Conservation (phyloP, 2,888 invertebrate species). For the Hemithea aestivaria region DNA sequence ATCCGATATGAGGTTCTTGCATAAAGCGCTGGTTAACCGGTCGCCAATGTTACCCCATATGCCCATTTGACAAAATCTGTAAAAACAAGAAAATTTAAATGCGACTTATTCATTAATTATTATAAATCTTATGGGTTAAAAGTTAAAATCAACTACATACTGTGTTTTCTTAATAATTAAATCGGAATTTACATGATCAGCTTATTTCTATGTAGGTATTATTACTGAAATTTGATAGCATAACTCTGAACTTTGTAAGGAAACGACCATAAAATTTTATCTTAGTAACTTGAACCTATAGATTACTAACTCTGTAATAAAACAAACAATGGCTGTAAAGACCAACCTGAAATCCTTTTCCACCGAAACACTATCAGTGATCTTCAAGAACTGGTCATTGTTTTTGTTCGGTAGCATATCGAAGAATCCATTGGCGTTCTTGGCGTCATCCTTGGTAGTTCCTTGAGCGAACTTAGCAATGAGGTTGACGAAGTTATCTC, state of each 20-base stretch:
- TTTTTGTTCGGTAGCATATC: conserved; percentile 41
- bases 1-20: conserved; percentile 61
- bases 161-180: too few species aligned
- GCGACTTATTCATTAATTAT: too few species aligned
- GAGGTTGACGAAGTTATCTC: conserved; percentile 82
- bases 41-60: conserved; percentile 82
- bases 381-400: conserved; percentile 57
- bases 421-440: conserved; percentile 31
- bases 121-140: too few species aligned
- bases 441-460: conserved; percentile 25
- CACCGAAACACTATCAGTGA: conserved; percentile 45
- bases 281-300: too few species aligned
- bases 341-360: conserved; percentile 62
- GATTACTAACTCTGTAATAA: too few species aligned
- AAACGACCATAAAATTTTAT: too few species aligned
- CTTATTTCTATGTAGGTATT: too few species aligned
- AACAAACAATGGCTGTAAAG: too few species aligned
- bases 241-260: too few species aligned
- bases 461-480: conserved; percentile 83
- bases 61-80: conserved; percentile 83
- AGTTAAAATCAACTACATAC: too few species aligned
- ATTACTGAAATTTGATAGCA: too few species aligned
- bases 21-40: conserved; percentile 75
- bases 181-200: too few species aligned
- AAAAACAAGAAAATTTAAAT: conserved; percentile 24